Evolutionary conservation across 2,888 invertebrate species (phyloP).

Genomic region (Machimus atricapillus): DNA sequence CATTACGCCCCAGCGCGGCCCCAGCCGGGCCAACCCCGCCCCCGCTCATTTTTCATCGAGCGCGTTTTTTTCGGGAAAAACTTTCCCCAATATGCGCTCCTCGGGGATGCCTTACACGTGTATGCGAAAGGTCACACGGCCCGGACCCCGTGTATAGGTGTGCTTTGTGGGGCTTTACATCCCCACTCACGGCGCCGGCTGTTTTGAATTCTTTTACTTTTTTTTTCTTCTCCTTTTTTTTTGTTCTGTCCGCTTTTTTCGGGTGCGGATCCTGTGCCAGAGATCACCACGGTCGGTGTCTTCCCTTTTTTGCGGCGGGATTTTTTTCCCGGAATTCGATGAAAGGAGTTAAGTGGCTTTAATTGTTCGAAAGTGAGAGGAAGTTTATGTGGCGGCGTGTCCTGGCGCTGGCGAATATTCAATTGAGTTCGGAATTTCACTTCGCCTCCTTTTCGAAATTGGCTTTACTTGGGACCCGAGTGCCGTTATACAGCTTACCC

Average conservation of each 20-base stretch:
- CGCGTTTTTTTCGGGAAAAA: conserved; percentile 20
- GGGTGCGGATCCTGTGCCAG: background rate
- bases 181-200: background rate
- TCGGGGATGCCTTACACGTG: conserved; percentile 22
- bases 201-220: conserved; percentile 4
- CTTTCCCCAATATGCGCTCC: background rate
- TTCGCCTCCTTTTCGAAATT: conserved; percentile 7
- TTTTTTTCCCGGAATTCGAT: conserved; percentile 15
- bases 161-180: conserved; percentile 25
- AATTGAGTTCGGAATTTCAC: conserved; percentile 18
- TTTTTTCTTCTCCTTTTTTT: no score
- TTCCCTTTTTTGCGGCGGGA: conserved; percentile 10
- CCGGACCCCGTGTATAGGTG: background rate
- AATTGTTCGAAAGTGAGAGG: conserved; percentile 39
- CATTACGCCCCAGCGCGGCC: background rate
- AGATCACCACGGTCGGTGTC: conserved; percentile 13
- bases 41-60: background rate
- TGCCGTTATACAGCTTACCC: background rate
- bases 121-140: conserved; percentile 30
- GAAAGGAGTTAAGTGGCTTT: conserved; percentile 37
- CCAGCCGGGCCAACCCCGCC: background rate
- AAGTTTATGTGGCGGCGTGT: conserved; percentile 19
- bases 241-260: background rate
- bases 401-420: conserved; percentile 1
- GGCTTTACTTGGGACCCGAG: background rate